Evolutionary conservation across 1,140 invertebrate species (phyloP).

Genomic region (Drosophila bifasciata): DNA sequence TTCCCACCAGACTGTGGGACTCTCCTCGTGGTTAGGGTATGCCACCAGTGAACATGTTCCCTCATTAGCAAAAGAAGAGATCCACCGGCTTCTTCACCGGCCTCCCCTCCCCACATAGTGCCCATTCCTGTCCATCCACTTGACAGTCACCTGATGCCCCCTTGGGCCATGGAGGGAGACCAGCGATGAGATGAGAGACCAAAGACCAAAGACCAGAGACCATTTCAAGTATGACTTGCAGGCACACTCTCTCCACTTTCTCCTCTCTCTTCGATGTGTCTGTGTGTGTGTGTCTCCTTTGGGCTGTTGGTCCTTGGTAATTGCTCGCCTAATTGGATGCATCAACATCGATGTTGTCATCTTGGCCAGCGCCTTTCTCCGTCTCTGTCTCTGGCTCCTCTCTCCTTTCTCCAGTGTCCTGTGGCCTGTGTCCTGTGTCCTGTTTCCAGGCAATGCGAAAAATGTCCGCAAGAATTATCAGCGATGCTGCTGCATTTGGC

Average conservation of each 20-base stretch:
- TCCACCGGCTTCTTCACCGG: too few relatives aligned
- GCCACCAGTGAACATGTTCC: slow-evolving; percentile 18
- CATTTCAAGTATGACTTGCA: slow-evolving; percentile 13
- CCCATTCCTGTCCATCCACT: not conserved
- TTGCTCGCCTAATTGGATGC: slow-evolving; percentile 70
- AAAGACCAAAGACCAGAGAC: too few relatives aligned
- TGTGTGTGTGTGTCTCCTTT: slow-evolving; percentile 8
- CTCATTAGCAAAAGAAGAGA: slow-evolving; percentile 44
- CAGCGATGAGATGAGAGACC: too few relatives aligned
- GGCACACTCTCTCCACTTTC: not conserved
- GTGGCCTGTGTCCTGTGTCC: not conserved
- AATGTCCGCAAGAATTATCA: slow-evolving; percentile 23
- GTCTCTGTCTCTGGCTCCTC: not conserved
- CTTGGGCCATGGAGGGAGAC: not conserved
- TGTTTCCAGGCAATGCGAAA: slow-evolving; percentile 16
- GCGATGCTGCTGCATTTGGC: slow-evolving; percentile 13
- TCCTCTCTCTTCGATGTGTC: too few relatives aligned
- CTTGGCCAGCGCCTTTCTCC: slow-evolving; percentile 4
- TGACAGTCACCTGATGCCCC: slow-evolving; percentile 4
- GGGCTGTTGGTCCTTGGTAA: slow-evolving; percentile 43
- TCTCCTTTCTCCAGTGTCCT: not conserved
- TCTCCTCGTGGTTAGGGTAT: not conserved
- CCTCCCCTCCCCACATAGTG: too few relatives aligned
- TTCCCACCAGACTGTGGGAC: not conserved
- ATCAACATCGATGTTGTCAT: slow-evolving; percentile 55